Conservation (phyloP, 1,140 invertebrate genomes). For the Halictus rubicundus region DNA sequence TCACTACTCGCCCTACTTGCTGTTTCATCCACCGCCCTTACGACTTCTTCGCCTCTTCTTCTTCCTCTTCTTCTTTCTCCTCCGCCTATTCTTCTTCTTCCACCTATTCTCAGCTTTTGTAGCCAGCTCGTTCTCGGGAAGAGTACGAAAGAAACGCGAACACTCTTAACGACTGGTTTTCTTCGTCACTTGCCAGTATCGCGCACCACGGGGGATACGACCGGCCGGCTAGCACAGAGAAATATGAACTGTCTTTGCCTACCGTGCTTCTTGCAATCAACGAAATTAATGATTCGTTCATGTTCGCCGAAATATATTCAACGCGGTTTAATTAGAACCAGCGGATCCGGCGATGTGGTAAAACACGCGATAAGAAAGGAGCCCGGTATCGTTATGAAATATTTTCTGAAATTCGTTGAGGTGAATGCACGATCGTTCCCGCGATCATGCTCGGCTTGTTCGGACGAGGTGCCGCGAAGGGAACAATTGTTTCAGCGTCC, state of each 20-base stretch:
- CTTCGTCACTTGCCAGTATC: conserved; percentile 50
- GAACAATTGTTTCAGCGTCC: no score
- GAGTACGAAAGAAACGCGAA: conserved; percentile 34
- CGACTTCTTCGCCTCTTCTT: neutral
- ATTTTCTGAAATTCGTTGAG: conserved; percentile 4
- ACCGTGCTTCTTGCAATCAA: conserved; percentile 50
- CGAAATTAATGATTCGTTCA: conserved; percentile 60
- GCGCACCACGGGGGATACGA: neutral
- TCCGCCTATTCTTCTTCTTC: neutral
- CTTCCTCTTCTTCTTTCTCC: neutral
- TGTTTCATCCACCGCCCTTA: conserved; percentile 16
- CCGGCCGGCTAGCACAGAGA: conserved; percentile 6
- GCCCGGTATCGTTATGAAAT: neutral
- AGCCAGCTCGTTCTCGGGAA: conserved; percentile 21
- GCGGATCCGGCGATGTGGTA: neutral
- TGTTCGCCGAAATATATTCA: conserved; percentile 27
- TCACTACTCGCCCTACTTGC: conserved; percentile 59
- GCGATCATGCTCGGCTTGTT: neutral
- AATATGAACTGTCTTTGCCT: conserved; percentile 34
- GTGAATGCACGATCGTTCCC: neutral
- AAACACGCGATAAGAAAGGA: conserved; percentile 15
- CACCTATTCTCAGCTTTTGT: neutral
- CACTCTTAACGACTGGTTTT: conserved; percentile 60
- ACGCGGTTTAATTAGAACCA: conserved; percentile 44
- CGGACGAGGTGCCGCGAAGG: neutral